Evolutionary conservation across 2,113 vertebrate genomes (phyloP).

Genomic region (Columbina picui): DNA sequence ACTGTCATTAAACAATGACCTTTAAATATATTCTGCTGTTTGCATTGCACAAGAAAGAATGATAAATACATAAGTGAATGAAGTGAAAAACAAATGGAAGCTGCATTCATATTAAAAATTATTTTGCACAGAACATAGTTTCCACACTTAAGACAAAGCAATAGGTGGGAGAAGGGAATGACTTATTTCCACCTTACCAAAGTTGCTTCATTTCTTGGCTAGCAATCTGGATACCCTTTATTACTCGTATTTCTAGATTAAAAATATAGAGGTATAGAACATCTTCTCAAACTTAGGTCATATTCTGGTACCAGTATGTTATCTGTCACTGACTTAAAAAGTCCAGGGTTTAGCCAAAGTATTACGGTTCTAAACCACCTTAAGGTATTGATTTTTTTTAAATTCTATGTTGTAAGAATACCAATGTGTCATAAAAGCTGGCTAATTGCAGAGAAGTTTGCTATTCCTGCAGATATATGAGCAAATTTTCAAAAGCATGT

Average conservation of each 20-base stretch:
- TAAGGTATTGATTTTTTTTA: neutral
- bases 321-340: neutral
- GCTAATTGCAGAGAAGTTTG: neutral
- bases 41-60: neutral
- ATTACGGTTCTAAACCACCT: neutral
- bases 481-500: neutral
- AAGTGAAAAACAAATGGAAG: neutral
- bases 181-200: neutral
- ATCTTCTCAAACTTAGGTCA: neutral
- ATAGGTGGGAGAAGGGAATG: neutral
- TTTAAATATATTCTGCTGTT: neutral
- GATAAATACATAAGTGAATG: neutral
- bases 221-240: neutral
- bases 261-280: neutral
- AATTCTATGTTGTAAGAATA: neutral
- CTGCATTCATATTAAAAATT: neutral
- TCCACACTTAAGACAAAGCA: neutral
- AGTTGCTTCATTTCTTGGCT: neutral
- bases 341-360: neutral
- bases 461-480: neutral
- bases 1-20: neutral
- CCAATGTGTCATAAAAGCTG: neutral
- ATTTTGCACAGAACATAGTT: neutral
- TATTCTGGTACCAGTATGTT: neutral
- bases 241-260: neutral